Base-by-base conservation (phyloP, 2,113 vertebrate genomes). In the Nematolebias whitei region DNA sequence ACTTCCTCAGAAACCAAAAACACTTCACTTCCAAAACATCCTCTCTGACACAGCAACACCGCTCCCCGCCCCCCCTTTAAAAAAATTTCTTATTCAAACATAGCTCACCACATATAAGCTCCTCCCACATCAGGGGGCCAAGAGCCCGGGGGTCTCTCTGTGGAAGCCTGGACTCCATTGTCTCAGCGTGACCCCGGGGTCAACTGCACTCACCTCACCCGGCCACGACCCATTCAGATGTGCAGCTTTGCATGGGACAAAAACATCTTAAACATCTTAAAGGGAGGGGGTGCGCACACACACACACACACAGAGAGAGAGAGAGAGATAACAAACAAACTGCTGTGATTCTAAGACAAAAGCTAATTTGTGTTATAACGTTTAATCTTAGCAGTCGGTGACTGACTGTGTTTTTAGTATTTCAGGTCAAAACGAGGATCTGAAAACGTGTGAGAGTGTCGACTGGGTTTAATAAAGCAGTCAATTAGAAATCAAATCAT, bases 201-300 rank as follows among this genome's bases (percentile, higher is more conserved):
- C 90, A 89, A 80, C 79, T 78, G 71, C 84, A 87, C 87, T 87
- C 87, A 89, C 85, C 85, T 91, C 89, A 44, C 58, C 69, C 52
- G 62, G 85, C 87, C 85, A 79, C 26, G 12, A 60, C 66, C 79
- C 74, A 88, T 87, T 91, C 90, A 91, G 57, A 84, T 85, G 78
- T 76, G 74, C 85, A 76, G 78, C 72, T 47, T 64, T 71, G 15
- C 72, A 74, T n/a, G 51, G 68, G 71, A 86, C 74, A 71, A 87
- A 85, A 85, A 82, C 78, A 80, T 85, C 84, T 82, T 75, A 68
- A 75, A 77, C 70, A 61, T n/a, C 65, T 85, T 68, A 35, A 71
- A 71, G 55, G 10, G 22, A 73, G 70, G 76, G 85, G 80, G 76
- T 72, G 72, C 73, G 40, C 59, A 47, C 55, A 59, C 47, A 62